Percentiles rank a stretch among this genome's conserved stretches.
These are phyloP conservation scores for Rugalucina vietnamica DNA, from an alignment of 2,888 invertebrate genomes.

Conservation along the genomic window DNA sequence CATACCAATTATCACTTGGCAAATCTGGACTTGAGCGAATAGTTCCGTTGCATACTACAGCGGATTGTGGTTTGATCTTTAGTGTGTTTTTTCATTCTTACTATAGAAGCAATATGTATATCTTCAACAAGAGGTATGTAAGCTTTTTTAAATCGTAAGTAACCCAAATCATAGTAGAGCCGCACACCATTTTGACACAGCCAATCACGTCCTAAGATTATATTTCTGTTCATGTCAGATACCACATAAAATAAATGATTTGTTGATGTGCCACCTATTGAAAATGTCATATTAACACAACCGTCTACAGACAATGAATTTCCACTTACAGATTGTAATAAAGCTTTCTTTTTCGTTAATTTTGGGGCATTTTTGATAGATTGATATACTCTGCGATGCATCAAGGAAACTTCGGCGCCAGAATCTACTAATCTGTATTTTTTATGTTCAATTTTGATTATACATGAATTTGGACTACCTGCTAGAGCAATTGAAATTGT, in stretches of 20 bases:
- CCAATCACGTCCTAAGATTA: conserved; percentile 4
- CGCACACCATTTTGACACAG: background rate
- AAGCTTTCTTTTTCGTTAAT: background rate
- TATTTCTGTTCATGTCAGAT: background rate
- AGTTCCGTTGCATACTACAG: background rate
- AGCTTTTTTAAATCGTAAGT: background rate
- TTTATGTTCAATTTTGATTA: conserved; percentile 26
- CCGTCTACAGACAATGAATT: conserved; percentile 15
- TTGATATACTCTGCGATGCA: conserved; percentile 37
- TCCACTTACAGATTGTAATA: conserved; percentile 32
- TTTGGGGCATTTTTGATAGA: conserved; percentile 21
- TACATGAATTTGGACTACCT: conserved; percentile 38
- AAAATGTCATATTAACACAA: conserved; percentile 14
- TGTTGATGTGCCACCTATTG: conserved; percentile 22
- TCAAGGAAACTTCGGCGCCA: conserved; percentile 32
- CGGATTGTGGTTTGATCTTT: background rate
- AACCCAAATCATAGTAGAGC: background rate
- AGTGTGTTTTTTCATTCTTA: no score
- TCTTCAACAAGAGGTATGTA: background rate
- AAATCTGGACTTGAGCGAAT: background rate
- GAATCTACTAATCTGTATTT: conserved; percentile 38
- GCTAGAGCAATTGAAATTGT: background rate
- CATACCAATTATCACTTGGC: no score
- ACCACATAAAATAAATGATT: conserved; percentile 14
- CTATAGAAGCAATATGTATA: background rate